Evolutionary conservation across 2,888 invertebrate genomes (phyloP), one percentile per base, ranked within the genome.

Genomic region (Zeuzera pyrina): DNA sequence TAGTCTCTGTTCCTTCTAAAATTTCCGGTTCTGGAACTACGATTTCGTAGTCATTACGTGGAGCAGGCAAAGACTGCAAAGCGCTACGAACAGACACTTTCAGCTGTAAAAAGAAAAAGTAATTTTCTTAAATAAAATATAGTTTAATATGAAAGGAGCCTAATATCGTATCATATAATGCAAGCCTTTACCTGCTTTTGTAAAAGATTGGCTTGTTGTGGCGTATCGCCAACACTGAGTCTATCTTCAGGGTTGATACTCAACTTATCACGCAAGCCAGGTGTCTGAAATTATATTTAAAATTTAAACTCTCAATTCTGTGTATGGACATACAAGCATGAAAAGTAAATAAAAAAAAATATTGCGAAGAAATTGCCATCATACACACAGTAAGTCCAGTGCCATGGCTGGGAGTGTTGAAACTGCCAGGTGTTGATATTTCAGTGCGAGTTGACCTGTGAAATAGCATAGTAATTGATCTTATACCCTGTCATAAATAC

Each of bases 1-100:
- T 35, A 19, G 21, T 48, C 52, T 56, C 54, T 29, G 35, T 38
- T 1, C 68, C 51, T 38, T 81, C 73, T 34, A 85, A 79, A 26
- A 66, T 85, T 32, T 92, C 91, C 32, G 90, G 88, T 40, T 97
- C 97, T 0, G 98, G 97, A 8, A 98, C 94, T 24, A 98, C 97
- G 54, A 98, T 97, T 83, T 99, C 98, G 68, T 97, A 99, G 76
- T 99, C 98, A 65, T 99, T 98, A 48, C 93, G 92, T 0, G 99
- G 98, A 1, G 88, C 73, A 1, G 99, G 99, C 35, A 99, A 79
- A 1, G 90, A 81, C 13, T 91, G 89, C 14, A 98, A 79, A 0
- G 94, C 93, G 41, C 88, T 87, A 25, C 91, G 89, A 12, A 97
- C 85, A 33, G 92, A 88, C 32, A 90, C 89, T 57, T 91, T 92